Conservation (phyloP, 2,797 vertebrate genomes). For the Manis crassicaudata region DNA sequence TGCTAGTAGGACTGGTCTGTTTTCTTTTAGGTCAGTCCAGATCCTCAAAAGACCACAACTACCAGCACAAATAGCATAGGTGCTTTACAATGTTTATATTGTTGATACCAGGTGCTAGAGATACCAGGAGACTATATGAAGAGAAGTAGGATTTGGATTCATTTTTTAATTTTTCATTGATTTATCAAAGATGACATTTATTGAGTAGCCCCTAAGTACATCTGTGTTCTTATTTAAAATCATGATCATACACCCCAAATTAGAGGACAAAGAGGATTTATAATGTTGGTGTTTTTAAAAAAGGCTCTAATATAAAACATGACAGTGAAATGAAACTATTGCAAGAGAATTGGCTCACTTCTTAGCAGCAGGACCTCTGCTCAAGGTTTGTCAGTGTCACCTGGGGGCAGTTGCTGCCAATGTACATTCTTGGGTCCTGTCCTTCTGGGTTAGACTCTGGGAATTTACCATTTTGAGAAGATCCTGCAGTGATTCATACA, state of each 20-base stretch:
- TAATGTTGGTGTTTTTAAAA: neutral
- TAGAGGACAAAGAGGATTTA: neutral
- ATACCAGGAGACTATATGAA: neutral
- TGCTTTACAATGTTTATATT: neutral
- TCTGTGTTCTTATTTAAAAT: neutral
- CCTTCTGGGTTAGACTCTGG: neutral
- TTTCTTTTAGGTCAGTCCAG: neutral
- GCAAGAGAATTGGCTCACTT: neutral
- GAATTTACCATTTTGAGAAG: neutral
- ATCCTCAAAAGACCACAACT: neutral
- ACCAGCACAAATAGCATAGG: neutral
- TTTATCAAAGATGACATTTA: neutral
- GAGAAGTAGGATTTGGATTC: neutral
- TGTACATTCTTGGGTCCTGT: neutral
- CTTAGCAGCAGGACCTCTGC: neutral
- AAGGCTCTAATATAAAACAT: neutral
- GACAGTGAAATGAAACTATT: neutral
- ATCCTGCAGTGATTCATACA: neutral
- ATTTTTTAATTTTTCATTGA: neutral
- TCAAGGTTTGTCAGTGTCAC: neutral
- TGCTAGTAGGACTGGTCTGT: neutral
- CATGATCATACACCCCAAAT: neutral
- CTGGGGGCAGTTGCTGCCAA: neutral
- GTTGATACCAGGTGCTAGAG: neutral
- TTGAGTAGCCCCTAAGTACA: neutral